Percentiles rank a stretch among this genome's conserved stretches.
These are phyloP conservation scores for Sebastes matsubarae DNA, from an alignment of 2,797 vertebrate species.

Conservation along the genomic window DNA sequence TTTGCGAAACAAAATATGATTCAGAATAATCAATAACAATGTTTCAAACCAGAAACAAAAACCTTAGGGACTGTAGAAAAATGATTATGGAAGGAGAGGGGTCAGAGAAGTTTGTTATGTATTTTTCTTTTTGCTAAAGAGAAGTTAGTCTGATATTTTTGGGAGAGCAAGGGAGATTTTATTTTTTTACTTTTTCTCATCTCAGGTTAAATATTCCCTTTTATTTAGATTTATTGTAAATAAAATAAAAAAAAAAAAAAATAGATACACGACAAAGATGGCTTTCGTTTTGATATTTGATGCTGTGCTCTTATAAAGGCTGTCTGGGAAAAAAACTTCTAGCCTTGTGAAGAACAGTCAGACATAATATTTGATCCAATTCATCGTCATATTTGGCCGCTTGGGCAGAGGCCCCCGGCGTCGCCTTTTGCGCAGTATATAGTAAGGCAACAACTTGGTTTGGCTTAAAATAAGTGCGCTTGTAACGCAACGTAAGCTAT, in stretches of 20 bases:
- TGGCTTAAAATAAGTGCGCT: not conserved
- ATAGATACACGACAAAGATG: not conserved
- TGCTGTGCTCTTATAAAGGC: not conserved
- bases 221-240: not conserved
- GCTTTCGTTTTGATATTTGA: not conserved
- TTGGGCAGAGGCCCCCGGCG: no score
- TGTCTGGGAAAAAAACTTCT: not conserved
- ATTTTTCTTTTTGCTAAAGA: not conserved
- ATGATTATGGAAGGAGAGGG: not conserved
- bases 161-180: no score
- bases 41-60: constrained; percentile 2
- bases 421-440: no score
- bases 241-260: not conserved
- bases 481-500: not conserved
- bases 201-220: not conserved
- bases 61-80: not conserved
- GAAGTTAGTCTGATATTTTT: not conserved
- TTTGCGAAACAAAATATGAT: not conserved
- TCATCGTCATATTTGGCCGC: not conserved
- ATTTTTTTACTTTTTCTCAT: not conserved
- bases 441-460: not conserved
- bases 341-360: not conserved
- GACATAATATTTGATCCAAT: not conserved
- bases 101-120: not conserved
- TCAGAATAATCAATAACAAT: not conserved